Percentiles rank a stretch among this genome's conserved stretches.
Evolutionary conservation across 2,113 vertebrate genomes (phyloP).

Genomic region (Aegithalos caudatus): DNA sequence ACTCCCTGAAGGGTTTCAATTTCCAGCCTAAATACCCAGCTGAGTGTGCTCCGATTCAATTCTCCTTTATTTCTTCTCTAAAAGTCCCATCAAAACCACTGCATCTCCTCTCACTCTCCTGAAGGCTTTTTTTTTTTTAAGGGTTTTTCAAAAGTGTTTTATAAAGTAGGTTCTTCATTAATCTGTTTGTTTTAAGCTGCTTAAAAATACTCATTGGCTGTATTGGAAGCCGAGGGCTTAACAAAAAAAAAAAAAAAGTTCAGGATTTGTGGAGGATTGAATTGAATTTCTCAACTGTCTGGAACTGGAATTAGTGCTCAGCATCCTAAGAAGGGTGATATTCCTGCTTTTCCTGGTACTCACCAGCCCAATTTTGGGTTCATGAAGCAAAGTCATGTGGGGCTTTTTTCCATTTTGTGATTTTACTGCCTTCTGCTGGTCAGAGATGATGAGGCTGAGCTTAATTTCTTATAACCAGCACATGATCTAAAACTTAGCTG

Average conservation of each 20-base stretch:
- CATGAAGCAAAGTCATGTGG: not conserved
- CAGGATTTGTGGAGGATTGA: not conserved
- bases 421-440: conserved; percentile 64
- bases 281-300: not conserved
- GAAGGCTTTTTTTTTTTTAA: accelerated
- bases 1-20: not conserved
- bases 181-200: not conserved
- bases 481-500: not conserved
- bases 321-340: not conserved
- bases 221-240: not conserved
- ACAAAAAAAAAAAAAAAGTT: not conserved
- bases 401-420: not conserved
- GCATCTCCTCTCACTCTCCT: not conserved
- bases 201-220: not conserved
- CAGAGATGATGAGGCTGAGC: not conserved
- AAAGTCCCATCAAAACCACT: not conserved
- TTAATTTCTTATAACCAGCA: not conserved
- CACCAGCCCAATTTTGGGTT: not conserved
- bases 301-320: not conserved
- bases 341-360: not conserved
- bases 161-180: not conserved
- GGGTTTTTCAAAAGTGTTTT: not conserved
- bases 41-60: not conserved
- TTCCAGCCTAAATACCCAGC: not conserved
- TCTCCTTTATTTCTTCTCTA: not conserved